Conservation (phyloP, 2,113 vertebrate genomes). For the Neodon shergylaensis region DNA sequence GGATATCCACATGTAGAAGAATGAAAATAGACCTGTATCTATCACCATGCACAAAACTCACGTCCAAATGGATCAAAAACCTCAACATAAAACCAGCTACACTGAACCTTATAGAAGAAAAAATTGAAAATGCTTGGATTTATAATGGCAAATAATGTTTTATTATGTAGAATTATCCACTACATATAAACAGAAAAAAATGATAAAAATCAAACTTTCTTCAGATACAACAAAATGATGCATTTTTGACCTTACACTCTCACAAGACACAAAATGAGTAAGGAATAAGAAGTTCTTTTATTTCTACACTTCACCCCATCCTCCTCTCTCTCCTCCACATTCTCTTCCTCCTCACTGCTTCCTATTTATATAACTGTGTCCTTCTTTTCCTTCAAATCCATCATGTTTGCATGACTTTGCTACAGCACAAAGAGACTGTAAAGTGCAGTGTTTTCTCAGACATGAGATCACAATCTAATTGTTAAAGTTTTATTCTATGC, state of each 20-base stretch:
- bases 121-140: not conserved
- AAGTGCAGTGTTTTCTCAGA: not conserved
- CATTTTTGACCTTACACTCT: accelerated
- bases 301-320: not conserved
- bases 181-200: not conserved
- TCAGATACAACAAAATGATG: not conserved
- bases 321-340: not conserved
- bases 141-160: not conserved
- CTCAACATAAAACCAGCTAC: too few relatives aligned
- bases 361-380: not conserved
- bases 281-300: not conserved
- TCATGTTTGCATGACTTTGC: not conserved
- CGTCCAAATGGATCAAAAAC: too few relatives aligned
- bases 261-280: not conserved
- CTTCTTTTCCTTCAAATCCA: not conserved
- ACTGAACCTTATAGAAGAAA: too few relatives aligned
- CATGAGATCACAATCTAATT: not conserved
- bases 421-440: not conserved
- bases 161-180: not conserved
- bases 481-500: not conserved
- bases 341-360: too few relatives aligned
- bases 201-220: not conserved
- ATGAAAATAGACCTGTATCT: too few relatives aligned
- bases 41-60: too few relatives aligned
- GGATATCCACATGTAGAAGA: too few relatives aligned